These are phyloP conservation scores for Paguma larvata DNA, from an alignment of 2,797 vertebrate species.

Conservation along the genomic window DNA sequence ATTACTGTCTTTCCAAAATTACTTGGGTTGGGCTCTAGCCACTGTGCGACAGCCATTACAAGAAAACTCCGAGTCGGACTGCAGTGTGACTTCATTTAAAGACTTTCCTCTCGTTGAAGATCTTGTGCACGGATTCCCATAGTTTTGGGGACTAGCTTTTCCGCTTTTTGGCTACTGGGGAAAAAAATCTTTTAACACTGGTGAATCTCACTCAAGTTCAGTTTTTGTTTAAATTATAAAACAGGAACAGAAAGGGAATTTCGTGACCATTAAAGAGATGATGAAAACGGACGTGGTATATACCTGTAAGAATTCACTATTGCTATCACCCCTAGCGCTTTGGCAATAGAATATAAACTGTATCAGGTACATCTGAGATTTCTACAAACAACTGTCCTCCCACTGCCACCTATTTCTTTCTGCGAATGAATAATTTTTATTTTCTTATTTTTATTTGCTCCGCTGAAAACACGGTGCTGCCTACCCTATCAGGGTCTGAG, in stretches of 20 bases:
- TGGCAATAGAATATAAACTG: background rate
- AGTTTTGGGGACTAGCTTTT: background rate
- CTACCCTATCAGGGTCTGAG: background rate
- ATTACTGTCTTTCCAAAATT: conserved; percentile 64
- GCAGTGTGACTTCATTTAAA: conserved; percentile 17
- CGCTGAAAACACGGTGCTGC: background rate
- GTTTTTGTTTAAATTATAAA: conserved; percentile 54
- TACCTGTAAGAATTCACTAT: background rate
- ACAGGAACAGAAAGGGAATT: background rate
- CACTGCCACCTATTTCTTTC: background rate
- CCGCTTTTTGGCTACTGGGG: background rate
- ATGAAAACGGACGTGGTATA: background rate
- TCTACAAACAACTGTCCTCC: background rate
- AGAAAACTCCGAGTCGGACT: conserved; percentile 31
- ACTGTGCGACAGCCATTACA: background rate
- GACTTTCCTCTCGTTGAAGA: conserved; percentile 14
- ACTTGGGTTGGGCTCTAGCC: conserved; percentile 40
- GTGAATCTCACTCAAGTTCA: background rate
- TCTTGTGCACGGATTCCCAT: background rate
- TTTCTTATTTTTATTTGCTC: conserved; percentile 30
- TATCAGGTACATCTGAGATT: background rate
- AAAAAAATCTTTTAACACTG: background rate
- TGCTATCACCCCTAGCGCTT: background rate
- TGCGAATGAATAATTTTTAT: background rate
- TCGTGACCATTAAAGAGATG: background rate